Evolutionary conservation across 2,888 invertebrate species (phyloP).

Genomic region (Orthonevra nobilis): DNA sequence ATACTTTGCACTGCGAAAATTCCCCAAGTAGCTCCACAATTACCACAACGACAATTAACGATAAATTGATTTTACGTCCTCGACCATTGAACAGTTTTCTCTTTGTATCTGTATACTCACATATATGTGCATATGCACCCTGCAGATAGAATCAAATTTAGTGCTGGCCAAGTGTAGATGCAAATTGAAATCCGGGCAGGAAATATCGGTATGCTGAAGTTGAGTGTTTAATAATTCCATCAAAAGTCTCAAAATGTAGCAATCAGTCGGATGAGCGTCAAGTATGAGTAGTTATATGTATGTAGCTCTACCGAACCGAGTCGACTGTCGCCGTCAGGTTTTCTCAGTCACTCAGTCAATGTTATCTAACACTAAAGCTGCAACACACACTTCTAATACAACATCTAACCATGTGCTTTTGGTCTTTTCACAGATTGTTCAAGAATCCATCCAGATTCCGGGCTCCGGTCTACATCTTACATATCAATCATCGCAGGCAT

Average conservation of each 20-base stretch:
- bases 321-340: background rate
- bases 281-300: too few species aligned
- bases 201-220: constrained; percentile 44
- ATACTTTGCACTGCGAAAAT: constrained; percentile 19
- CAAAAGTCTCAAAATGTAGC: constrained; percentile 42
- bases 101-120: background rate
- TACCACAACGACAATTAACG: constrained; percentile 72
- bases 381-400: constrained; percentile 29
- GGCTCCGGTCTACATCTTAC: constrained; percentile 96
- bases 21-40: constrained; percentile 60
- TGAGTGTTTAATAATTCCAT: constrained; percentile 59
- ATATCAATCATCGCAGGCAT: constrained; percentile 96
- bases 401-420: constrained; percentile 34
- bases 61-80: constrained; percentile 72
- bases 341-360: constrained; percentile 14
- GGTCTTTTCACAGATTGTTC: constrained; percentile 88
- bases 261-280: constrained; percentile 41
- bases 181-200: constrained; percentile 61
- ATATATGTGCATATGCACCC: background rate
- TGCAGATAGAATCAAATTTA: constrained; percentile 30
- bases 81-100: constrained; percentile 8
- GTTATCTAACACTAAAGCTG: constrained; percentile 11
- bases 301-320: background rate
- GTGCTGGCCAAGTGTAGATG: constrained; percentile 41
- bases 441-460: constrained; percentile 96